Evolutionary conservation across 2,888 invertebrate species (phyloP).

Genomic region (Entomobrya proxima): DNA sequence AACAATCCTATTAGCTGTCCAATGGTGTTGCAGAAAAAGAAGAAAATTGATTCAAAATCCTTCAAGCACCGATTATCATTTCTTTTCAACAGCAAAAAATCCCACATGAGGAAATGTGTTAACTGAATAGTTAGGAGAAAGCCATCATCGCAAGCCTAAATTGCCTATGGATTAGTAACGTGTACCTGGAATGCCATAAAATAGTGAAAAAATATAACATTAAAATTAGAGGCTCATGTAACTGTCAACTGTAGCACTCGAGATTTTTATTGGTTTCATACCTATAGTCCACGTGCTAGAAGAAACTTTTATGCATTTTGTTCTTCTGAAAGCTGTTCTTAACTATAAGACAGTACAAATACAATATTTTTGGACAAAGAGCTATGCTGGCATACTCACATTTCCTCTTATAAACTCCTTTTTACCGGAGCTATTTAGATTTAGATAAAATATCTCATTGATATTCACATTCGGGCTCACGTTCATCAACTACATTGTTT

Average conservation of each 20-base stretch:
- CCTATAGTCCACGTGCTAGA: not conserved
- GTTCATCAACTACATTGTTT: not conserved
- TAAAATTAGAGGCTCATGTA: not conserved
- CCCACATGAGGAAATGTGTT: not conserved
- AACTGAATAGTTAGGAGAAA: not conserved
- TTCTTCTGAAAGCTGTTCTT: not conserved
- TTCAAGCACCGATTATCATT: not conserved
- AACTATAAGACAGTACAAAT: not conserved
- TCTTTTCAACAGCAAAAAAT: not conserved
- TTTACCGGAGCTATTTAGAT: no score
- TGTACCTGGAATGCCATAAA: not conserved
- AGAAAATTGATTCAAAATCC: not conserved
- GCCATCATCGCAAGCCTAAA: no score
- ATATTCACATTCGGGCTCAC: not conserved
- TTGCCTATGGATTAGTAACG: not conserved
- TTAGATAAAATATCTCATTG: no score
- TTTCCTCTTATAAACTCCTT: not conserved
- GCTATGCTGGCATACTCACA: slow-evolving; percentile 2
- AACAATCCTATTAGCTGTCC: not conserved
- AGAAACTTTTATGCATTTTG: not conserved
- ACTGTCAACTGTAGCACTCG: not conserved
- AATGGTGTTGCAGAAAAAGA: not conserved
- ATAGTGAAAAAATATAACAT: not conserved
- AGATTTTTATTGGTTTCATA: not conserved
- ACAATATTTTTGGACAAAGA: not conserved